Conservation (phyloP, 64 coral and sea anemone species). For the Platygyra sinensis region DNA sequence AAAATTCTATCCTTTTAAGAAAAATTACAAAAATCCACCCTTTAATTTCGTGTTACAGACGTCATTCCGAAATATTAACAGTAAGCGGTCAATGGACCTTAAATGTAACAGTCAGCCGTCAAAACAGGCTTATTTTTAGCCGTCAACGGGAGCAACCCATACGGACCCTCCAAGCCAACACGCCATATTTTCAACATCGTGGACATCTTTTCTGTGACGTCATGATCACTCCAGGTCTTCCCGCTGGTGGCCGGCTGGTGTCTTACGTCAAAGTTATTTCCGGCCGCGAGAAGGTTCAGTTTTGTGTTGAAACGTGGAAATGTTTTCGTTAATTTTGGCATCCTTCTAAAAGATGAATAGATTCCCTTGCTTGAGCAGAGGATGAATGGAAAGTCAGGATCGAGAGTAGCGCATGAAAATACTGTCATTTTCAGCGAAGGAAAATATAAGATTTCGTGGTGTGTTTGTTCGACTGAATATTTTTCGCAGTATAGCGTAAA, state of each 20-base stretch:
- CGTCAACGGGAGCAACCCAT: too few relatives aligned
- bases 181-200: too few relatives aligned
- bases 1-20: too few relatives aligned
- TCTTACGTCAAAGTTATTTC: neutral
- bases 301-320: neutral
- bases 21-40: too few relatives aligned
- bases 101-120: too few relatives aligned
- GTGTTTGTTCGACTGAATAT: neutral
- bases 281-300: neutral
- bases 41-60: too few relatives aligned
- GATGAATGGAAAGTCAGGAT: neutral
- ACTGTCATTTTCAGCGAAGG: neutral
- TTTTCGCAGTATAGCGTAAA: neutral
- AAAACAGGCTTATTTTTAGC: too few relatives aligned
- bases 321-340: neutral
- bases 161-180: neutral
- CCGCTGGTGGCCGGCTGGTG: neutral
- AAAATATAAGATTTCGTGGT: neutral
- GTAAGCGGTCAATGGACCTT: too few relatives aligned
- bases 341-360: too few relatives aligned
- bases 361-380: too few relatives aligned
- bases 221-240: neutral
- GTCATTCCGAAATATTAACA: too few relatives aligned
- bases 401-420: neutral
- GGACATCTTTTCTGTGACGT: neutral